Evolutionary conservation across 1,140 invertebrate genomes (phyloP).

Genomic region (Bemisia tabaci): DNA sequence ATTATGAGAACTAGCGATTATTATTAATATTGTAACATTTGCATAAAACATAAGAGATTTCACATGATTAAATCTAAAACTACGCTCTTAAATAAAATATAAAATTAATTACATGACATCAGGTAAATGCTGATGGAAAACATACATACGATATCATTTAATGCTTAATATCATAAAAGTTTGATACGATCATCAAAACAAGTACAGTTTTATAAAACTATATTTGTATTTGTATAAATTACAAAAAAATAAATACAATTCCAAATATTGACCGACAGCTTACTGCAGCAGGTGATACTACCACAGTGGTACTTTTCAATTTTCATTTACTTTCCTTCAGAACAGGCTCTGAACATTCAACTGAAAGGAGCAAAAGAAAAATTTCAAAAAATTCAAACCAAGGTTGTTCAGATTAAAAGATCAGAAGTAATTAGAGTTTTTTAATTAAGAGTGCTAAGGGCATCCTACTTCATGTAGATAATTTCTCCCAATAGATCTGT

Average conservation of each 20-base stretch:
- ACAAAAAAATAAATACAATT: neutral
- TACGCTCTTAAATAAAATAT: neutral
- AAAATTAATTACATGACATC: neutral
- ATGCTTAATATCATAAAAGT: neutral
- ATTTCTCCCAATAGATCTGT: too few relatives aligned
- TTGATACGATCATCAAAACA: too few relatives aligned
- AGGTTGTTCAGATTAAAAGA: too few relatives aligned
- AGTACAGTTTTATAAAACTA: too few relatives aligned
- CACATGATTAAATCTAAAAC: neutral
- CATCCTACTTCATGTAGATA: too few relatives aligned
- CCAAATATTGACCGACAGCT: neutral
- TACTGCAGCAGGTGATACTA: neutral
- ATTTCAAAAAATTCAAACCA: too few relatives aligned
- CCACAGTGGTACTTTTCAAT: neutral
- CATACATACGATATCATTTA: neutral
- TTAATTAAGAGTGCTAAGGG: too few relatives aligned
- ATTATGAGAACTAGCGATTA: neutral
- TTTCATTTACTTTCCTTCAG: neutral
- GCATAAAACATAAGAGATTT: neutral
- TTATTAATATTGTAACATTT: neutral
- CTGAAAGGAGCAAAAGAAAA: too few relatives aligned
- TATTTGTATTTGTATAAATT: too few relatives aligned
- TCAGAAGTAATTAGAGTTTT: too few relatives aligned
- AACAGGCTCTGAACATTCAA: neutral
- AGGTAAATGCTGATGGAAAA: neutral